A percentile compares a stretch with the other conserved stretches of the same genome.
These are phyloP conservation scores for Hexactinellida sp. DNA, from an alignment of 37 sponge, comb jelly and placozoan species.

Conservation along the genomic window DNA sequence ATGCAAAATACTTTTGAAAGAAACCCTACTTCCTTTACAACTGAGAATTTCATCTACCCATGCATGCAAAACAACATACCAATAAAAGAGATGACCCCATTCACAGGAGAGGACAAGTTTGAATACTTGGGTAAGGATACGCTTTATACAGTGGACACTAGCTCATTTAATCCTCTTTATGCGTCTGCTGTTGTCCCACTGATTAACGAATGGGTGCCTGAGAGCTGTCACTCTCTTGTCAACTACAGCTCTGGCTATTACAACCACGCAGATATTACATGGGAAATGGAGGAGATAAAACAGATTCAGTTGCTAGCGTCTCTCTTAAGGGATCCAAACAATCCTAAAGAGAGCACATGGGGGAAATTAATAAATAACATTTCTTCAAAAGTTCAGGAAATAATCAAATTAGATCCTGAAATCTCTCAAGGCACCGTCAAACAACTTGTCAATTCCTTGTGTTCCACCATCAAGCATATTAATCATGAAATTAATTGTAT, in stretches of 20 bases:
- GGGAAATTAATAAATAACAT: not conserved
- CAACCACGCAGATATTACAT: not conserved
- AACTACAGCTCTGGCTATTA: not conserved
- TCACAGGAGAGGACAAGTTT: not conserved
- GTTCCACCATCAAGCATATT: not conserved
- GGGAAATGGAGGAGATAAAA: not conserved
- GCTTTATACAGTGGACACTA: not conserved
- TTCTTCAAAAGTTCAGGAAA: not conserved
- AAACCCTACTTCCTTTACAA: not conserved
- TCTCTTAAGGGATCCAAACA: not conserved
- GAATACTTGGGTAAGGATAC: not conserved
- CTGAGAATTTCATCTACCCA: not conserved
- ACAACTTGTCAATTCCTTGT: not conserved
- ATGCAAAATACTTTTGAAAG: not conserved
- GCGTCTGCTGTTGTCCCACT: too few species aligned
- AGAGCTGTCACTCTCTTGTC: not conserved
- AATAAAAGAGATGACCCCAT: not conserved
- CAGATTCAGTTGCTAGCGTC: not conserved
- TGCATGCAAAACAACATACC: not conserved
- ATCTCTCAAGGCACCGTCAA: not conserved
- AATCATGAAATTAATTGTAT: not conserved
- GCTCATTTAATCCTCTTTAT: too few species aligned
- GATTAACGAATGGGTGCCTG: not conserved
- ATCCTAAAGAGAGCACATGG: constrained; percentile 2
- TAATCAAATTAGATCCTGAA: not conserved